A percentile compares a stretch with the other conserved stretches of the same genome.
phyloP scores from a whole-genome alignment of 1,140 invertebrate genomes.

The Araneus ventricosus region DNA sequence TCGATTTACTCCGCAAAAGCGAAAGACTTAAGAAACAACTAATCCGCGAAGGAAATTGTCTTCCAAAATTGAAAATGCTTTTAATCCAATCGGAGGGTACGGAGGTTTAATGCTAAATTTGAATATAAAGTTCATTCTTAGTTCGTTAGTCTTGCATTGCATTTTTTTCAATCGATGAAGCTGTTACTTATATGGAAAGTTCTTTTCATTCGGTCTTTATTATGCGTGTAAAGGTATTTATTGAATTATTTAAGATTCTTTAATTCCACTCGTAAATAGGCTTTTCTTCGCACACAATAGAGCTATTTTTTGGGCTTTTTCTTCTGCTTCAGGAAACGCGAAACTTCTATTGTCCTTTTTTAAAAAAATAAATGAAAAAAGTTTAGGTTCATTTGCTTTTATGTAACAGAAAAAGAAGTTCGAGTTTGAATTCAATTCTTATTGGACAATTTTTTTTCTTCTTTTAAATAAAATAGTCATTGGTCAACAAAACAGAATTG shows the following conservation, averaged over 20 bases:
- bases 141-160: conserved; percentile 31
- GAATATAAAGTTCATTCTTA: conserved; percentile 38
- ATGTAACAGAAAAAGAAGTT: not conserved
- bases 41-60: conserved; percentile 47
- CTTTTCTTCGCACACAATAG: conserved; percentile 5
- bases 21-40: conserved; percentile 51
- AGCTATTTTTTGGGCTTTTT: not conserved
- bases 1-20: conserved; percentile 38
- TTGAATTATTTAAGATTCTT: conserved; percentile 39
- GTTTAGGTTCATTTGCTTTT: not conserved
- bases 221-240: conserved; percentile 13
- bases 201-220: not conserved
- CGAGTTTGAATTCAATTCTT: not conserved
- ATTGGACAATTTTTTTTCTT: not conserved
- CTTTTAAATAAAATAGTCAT: not conserved
- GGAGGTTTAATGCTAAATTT: conserved; percentile 41
- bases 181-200: not conserved
- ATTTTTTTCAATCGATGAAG: conserved; percentile 23
- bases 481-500: not conserved
- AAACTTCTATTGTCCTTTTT: not conserved
- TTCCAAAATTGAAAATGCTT: conserved; percentile 59
- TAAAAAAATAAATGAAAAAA: not conserved
- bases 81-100: conserved; percentile 41
- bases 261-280: conserved; percentile 27
- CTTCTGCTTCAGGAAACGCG: not conserved